These are phyloP conservation scores for Carpatolechia fugitivella DNA, from an alignment of 2,888 invertebrate species.

Conservation along the genomic window DNA sequence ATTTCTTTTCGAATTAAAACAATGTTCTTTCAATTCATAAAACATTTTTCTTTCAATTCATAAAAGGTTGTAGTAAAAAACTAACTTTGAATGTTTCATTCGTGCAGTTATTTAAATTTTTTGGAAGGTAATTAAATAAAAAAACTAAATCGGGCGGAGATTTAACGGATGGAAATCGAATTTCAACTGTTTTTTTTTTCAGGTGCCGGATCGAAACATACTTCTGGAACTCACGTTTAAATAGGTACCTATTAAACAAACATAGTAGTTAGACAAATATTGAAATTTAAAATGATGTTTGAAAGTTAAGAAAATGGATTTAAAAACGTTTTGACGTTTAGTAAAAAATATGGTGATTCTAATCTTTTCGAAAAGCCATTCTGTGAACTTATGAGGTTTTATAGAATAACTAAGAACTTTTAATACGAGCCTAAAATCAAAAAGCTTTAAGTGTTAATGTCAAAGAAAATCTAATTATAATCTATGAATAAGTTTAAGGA, in stretches of 20 bases:
- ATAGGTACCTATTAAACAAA: background rate
- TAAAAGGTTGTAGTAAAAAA: no score
- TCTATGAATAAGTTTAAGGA: background rate
- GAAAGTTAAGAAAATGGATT: background rate
- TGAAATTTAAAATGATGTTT: background rate
- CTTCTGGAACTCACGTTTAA: conserved; percentile 62
- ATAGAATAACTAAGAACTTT: background rate
- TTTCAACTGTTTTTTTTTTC: conserved; percentile 32
- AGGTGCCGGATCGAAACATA: conserved; percentile 50
- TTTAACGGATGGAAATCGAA: no score
- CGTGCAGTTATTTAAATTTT: no score
- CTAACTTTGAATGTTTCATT: no score
- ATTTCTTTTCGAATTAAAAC: no score
- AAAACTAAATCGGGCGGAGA: no score
- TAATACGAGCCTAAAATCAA: conserved; percentile 53
- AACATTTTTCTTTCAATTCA: no score
- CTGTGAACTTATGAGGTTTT: background rate
- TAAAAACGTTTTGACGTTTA: background rate
- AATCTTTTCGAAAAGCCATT: background rate
- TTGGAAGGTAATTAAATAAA: no score
- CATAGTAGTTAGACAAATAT: background rate
- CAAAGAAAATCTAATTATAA: conserved; percentile 51
- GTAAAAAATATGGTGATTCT: background rate
- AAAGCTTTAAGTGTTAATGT: conserved; percentile 71
- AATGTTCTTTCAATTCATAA: no score